Base-by-base conservation (phyloP, 2,888 invertebrate species). In the Rhagium mordax region DNA sequence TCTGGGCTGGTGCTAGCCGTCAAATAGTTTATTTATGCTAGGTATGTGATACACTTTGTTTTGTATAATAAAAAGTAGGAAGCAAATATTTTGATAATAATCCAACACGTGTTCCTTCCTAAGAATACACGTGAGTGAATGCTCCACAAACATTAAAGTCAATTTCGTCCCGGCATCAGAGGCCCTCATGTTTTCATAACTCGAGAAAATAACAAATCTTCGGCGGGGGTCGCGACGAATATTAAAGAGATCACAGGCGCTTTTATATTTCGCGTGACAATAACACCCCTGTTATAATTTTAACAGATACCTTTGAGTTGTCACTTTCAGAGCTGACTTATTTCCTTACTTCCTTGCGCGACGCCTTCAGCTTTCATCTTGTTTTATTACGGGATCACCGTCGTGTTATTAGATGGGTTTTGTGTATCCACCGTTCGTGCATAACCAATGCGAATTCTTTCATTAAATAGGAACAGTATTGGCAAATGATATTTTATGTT, bases 211-310 rank as follows among this genome's bases (percentile, higher is more conserved):
- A 74, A 81, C 81, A 82, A 82, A 82, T 81, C 81, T 79, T 78
- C 77, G 51, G 65, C 69, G 77, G 75, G 71, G 71, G 74, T 70
- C 66, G 77, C 72, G 70, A 66, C 70, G 79, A 78, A 81, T 81
- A 81, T 83, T 82, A 82, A 82, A 80, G 78, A 82, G 81, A 79
- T 82, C 81, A 76, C 75, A 70, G 72, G 29, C 18, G 55, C 67
- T 41, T 57, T 67, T 67, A 47, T 55, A 65, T 64, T 72, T 68
- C 68, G 59, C 55, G 27, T 55, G 57, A 72, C 68, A 55, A 72
- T 68, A 66, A 33, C 48, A 60, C 60, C 60, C 59, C 66, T 15
- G 66, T 67, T 67, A 67, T 57, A 67, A 67, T 67, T 67, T 67
- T 33, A 55, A 57, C 67, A 24, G 67, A 67, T 67, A 67, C 67